Evolutionary conservation across 2,888 invertebrate genomes (phyloP).

Genomic region (Caenorhabditis sp.): DNA sequence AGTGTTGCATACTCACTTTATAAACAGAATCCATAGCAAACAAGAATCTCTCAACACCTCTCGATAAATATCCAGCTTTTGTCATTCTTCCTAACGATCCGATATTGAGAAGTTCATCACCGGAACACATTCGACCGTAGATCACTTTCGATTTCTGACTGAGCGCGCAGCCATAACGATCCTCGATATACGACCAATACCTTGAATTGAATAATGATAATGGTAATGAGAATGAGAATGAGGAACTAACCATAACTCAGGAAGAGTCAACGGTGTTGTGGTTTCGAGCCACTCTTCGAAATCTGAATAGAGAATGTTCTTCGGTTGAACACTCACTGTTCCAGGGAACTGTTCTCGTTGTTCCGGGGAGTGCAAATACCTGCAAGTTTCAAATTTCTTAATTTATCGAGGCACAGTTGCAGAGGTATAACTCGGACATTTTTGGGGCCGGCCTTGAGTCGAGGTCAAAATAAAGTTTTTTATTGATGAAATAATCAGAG

Average conservation of each 20-base stretch:
- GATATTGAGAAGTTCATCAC: slow-evolving; percentile 64
- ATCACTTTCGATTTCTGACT: slow-evolving; percentile 57
- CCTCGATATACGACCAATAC: slow-evolving; percentile 49
- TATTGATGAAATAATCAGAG: no score
- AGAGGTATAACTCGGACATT: no score
- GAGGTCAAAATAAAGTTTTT: no score
- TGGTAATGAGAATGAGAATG: background rate
- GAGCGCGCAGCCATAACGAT: slow-evolving; percentile 61
- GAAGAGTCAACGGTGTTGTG: slow-evolving; percentile 64
- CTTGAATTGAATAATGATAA: background rate
- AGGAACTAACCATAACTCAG: slow-evolving; percentile 63
- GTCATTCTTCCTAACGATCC: slow-evolving; percentile 62
- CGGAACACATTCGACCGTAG: slow-evolving; percentile 66
- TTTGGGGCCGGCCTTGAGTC: no score
- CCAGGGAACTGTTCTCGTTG: slow-evolving; percentile 54
- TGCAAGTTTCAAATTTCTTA: background rate
- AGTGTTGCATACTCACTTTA: no score
- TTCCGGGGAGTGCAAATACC: slow-evolving; percentile 19
- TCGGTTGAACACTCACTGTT: slow-evolving; percentile 65
- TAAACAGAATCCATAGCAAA: slow-evolving; percentile 64
- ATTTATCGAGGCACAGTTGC: background rate
- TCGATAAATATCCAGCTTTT: slow-evolving; percentile 62
- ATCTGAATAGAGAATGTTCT: slow-evolving; percentile 59
- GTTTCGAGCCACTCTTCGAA: slow-evolving; percentile 65
- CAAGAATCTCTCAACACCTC: slow-evolving; percentile 63